phyloP scores from a whole-genome alignment of 2,797 vertebrate genomes.

The Artibeus lituratus region DNA sequence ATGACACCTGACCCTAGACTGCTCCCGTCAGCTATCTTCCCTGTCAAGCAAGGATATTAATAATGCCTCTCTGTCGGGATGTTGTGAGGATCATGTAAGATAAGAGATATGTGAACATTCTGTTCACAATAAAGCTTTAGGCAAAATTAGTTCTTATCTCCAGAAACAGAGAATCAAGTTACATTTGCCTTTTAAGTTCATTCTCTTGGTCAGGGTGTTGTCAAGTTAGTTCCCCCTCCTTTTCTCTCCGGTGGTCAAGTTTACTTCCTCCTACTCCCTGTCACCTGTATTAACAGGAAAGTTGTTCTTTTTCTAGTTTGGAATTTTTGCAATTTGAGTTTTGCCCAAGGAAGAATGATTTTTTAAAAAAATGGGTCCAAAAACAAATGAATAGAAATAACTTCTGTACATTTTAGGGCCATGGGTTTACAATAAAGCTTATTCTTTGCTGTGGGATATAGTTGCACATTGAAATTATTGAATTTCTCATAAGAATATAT shows the following conservation, averaged over 20 bases:
- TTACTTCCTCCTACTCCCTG: not conserved
- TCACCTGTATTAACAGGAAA: slow-evolving; percentile 44
- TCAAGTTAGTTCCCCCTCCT: not conserved
- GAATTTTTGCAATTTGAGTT: slow-evolving; percentile 31
- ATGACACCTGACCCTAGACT: not conserved
- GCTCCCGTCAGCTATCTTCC: not conserved
- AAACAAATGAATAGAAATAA: slow-evolving; percentile 52
- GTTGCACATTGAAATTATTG: not conserved
- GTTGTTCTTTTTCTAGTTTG: not conserved
- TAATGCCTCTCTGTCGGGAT: slow-evolving; percentile 34
- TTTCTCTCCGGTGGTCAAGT: not conserved
- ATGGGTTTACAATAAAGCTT: not conserved
- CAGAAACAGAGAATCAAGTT: not conserved
- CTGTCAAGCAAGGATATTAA: slow-evolving; percentile 62
- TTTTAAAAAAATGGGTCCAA: not conserved
- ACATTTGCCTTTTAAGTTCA: not conserved
- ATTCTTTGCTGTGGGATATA: not conserved
- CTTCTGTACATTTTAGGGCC: not conserved
- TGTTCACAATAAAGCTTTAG: slow-evolving; percentile 40
- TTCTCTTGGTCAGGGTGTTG: not conserved
- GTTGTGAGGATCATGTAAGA: slow-evolving; percentile 53
- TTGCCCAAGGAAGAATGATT: slow-evolving; percentile 48
- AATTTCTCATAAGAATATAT: not conserved
- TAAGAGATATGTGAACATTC: slow-evolving; percentile 53
- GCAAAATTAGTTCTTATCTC: slow-evolving; percentile 44